Conservation (phyloP, 2,113 vertebrate genomes). For the Phylloscopus trochiloides region DNA sequence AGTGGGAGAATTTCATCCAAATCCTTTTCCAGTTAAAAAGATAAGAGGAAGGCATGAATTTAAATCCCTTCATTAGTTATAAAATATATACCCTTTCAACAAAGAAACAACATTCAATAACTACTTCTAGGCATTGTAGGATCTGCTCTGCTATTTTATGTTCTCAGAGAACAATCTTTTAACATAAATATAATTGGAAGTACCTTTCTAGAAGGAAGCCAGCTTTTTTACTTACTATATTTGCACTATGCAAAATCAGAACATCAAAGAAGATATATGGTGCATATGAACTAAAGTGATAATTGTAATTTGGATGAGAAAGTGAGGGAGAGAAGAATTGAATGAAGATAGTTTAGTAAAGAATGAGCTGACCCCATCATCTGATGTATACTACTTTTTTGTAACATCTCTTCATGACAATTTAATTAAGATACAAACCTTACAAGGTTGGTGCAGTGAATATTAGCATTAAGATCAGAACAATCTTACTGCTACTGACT, state of each 20-base stretch:
- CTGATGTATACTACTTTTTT: constrained; percentile 35
- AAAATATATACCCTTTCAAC: background rate
- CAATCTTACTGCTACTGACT: constrained; percentile 67
- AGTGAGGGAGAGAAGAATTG: background rate
- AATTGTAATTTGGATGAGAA: background rate
- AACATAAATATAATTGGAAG: constrained; percentile 24
- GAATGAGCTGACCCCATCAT: constrained; percentile 29
- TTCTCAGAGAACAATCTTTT: constrained; percentile 30
- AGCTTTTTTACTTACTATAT: constrained; percentile 45
- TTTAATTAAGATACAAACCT: constrained; percentile 77
- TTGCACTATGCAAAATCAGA: constrained; percentile 15
- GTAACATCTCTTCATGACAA: constrained; percentile 68
- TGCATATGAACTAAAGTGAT: constrained; percentile 10
- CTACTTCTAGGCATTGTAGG: background rate
- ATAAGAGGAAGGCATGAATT: background rate
- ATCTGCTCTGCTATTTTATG: background rate
- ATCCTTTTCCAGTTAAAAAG: background rate
- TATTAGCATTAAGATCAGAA: constrained; percentile 74
- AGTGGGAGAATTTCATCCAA: background rate
- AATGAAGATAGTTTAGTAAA: constrained; percentile 38
- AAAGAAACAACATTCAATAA: constrained; percentile 42
- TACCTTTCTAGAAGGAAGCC: constrained; percentile 15
- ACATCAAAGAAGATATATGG: constrained; percentile 25
- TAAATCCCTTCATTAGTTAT: constrained; percentile 6
- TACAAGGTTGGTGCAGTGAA: constrained; percentile 50